Conservation (phyloP, 2,113 vertebrate species). For the Datnioides undecimradiatus region DNA sequence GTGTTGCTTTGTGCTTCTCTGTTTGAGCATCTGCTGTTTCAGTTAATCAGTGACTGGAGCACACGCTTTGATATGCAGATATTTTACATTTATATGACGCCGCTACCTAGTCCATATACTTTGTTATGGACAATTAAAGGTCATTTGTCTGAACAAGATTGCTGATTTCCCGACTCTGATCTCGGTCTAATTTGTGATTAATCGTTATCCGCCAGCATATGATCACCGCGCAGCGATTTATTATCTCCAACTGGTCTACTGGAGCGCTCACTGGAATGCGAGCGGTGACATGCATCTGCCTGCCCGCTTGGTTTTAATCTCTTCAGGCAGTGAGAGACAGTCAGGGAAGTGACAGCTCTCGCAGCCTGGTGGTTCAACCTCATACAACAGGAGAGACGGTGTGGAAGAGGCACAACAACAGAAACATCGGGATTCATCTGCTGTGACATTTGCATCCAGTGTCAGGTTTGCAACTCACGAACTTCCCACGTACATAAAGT, state of each 20-base stretch:
- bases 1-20: too few relatives aligned
- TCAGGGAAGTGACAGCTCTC: conserved; percentile 56
- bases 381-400: conserved; percentile 1
- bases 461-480: neutral
- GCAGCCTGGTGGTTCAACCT: conserved; percentile 37
- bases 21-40: too few relatives aligned
- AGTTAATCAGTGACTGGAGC: neutral
- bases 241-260: conserved; percentile 48
- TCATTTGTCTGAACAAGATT: neutral
- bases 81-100: neutral
- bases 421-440: conserved; percentile 40
- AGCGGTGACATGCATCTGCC: conserved; percentile 68
- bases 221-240: conserved; percentile 46
- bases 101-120: neutral
- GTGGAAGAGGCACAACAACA: conserved; percentile 29
- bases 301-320: conserved; percentile 60
- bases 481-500: neutral
- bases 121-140: neutral
- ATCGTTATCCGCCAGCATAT: conserved; percentile 38
- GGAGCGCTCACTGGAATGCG: conserved; percentile 34
- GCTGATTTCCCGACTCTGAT: conserved; percentile 4
- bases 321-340: conserved; percentile 46
- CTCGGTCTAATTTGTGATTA: conserved; percentile 48
- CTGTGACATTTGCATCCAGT: conserved; percentile 27
- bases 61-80: neutral